Conservation (phyloP, 1,140 invertebrate genomes). For the Aphelinus certus region DNA sequence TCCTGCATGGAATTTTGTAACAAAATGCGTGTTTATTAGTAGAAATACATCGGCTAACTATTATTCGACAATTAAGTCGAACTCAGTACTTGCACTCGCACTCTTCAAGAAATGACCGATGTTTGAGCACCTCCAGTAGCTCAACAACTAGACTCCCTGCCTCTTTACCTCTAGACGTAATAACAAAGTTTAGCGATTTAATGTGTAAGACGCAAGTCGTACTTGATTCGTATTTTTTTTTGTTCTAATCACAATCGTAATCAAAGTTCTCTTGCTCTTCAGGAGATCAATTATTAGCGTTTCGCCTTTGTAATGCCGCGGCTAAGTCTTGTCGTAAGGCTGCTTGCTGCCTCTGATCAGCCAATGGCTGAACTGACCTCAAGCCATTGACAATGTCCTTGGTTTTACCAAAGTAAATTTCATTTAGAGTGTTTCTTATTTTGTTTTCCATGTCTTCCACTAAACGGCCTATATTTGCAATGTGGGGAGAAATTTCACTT, state of each 20-base stretch:
- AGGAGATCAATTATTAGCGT: slow-evolving; percentile 69
- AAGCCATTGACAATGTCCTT: slow-evolving; percentile 99
- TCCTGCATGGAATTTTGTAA: slow-evolving; percentile 52
- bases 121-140: slow-evolving; percentile 47
- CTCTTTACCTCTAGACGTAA: slow-evolving; percentile 47
- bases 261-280: slow-evolving; percentile 55
- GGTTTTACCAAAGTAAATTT: slow-evolving; percentile 99
- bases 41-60: slow-evolving; percentile 58
- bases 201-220: slow-evolving; percentile 45
- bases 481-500: slow-evolving; percentile 93
- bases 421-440: slow-evolving; percentile 96
- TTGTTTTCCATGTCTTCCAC: slow-evolving; percentile 99
- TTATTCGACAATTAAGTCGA: slow-evolving; percentile 47
- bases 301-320: slow-evolving; percentile 80
- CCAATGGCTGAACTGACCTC: slow-evolving; percentile 85
- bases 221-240: slow-evolving; percentile 44
- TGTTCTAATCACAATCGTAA: slow-evolving; percentile 62
- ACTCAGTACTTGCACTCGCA: slow-evolving; percentile 44
- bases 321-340: slow-evolving; percentile 89
- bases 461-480: slow-evolving; percentile 96
- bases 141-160: slow-evolving; percentile 56
- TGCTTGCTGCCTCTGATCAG: slow-evolving; percentile 84
- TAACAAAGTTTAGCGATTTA: slow-evolving; percentile 51
- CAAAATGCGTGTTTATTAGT: slow-evolving; percentile 59
- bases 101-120: slow-evolving; percentile 43